Base-by-base conservation (phyloP, 2,888 invertebrate species). In the Chrysodeixis includens region DNA sequence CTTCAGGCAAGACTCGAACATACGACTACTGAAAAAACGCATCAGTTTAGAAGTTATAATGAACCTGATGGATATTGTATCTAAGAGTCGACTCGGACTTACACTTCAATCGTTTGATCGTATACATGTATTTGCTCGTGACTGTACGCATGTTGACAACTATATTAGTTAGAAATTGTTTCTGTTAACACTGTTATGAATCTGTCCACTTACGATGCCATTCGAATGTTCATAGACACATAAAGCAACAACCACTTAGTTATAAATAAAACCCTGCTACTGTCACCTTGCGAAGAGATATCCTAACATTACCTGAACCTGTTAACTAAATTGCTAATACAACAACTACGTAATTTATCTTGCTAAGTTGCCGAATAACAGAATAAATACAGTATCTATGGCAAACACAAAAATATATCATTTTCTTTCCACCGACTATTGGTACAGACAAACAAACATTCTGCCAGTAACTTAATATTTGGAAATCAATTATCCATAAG, bases 401-500 rank as follows among this genome's bases (percentile, higher is more conserved):
- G 68, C 80, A 85, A 87, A 85, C 79, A 86, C 69, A 70, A 76
- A 85, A 81, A 84, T 87, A 88, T 89, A 90, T 87, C 86, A 85
- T 88, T 84, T 86, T 82, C 82, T 83, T 78, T 78, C 75, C 54
- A 74, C 81, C 69, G 84, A 85, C 82, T 81, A 82, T 79, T 81
- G 76, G 82, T 69, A 72, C 71, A 70, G 65, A 83, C 84, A 85
- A 85, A 84, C 85, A 85, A 82, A 85, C 87, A 84, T 85, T 83
- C 82, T 80, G 78, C 71, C 82, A 78, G 92, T 92, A 92, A 92
- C 91, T 90, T 89, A 91, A 93, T 93, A 92, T 93, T 93, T 90
- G 90, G 91, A 89, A 89, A 93, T 89, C 92, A 92, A 92, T 93
- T 93, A 92, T 90, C 91, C 85, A 84, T 88, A 86, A 86, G 90